Evolutionary conservation across 2,888 invertebrate genomes (phyloP).

Genomic region (Sicus ferrugineus): DNA sequence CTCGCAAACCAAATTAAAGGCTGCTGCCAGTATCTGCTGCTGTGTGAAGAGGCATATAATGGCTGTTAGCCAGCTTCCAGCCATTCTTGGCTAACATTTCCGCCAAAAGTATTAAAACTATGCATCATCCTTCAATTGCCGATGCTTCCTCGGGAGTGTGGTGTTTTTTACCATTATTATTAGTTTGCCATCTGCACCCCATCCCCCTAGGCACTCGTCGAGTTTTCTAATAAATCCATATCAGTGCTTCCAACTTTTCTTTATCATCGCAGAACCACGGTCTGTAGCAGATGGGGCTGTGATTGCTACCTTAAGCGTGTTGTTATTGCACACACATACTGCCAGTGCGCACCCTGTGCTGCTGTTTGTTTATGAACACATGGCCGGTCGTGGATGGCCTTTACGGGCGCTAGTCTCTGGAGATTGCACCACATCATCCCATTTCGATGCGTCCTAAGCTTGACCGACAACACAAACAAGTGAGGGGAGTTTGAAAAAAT

Average conservation of each 20-base stretch:
- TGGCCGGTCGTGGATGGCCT: background rate
- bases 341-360: background rate
- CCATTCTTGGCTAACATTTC: background rate
- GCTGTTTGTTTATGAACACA: background rate
- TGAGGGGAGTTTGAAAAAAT: constrained; percentile 11
- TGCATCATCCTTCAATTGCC: background rate
- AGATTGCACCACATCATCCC: background rate
- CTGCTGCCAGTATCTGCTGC: no score
- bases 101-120: background rate
- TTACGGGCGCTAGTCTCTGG: constrained; percentile 10
- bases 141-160: background rate
- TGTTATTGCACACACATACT: constrained; percentile 17
- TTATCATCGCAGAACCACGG: constrained; percentile 19
- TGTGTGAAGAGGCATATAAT: no score
- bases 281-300: constrained; percentile 10
- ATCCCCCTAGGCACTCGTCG: background rate
- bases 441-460: background rate
- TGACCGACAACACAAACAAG: constrained; percentile 27
- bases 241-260: constrained; percentile 36
- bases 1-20: no score
- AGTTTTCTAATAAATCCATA: constrained; percentile 32
- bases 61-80: no score
- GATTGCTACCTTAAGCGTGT: constrained; percentile 37
- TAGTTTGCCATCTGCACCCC: background rate
- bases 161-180: background rate